Conservation (phyloP, 1,140 invertebrate species). For the Drosophila mayri region DNA sequence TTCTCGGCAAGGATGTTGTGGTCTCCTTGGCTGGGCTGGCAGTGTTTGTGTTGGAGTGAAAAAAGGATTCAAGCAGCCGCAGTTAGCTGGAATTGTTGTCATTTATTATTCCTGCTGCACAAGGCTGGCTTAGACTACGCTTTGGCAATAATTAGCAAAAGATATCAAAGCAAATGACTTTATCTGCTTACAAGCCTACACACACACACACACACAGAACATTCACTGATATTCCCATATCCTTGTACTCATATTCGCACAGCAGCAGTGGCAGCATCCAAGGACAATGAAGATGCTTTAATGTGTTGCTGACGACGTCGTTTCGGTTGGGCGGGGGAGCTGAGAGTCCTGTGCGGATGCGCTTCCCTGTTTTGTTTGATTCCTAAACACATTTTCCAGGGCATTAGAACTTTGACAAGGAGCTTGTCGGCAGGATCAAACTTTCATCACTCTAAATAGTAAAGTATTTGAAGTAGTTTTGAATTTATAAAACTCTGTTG, state of each 20-base stretch:
- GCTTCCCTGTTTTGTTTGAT: slow-evolving; percentile 29
- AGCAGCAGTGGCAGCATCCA: slow-evolving; percentile 26
- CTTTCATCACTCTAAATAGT: neutral
- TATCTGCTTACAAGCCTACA: slow-evolving; percentile 71
- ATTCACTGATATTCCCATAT: slow-evolving; percentile 25
- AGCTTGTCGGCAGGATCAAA: slow-evolving; percentile 21
- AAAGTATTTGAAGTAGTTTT: neutral
- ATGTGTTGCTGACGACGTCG: slow-evolving; percentile 59
- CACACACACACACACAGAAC: slow-evolving; percentile 16
- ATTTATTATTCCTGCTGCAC: slow-evolving; percentile 70
- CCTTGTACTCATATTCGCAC: slow-evolving; percentile 19
- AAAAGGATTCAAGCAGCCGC: slow-evolving; percentile 77
- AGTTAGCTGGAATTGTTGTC: slow-evolving; percentile 80
- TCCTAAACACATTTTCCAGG: slow-evolving; percentile 33
- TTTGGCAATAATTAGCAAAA: slow-evolving; percentile 81
- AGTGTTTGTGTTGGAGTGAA: slow-evolving; percentile 44
- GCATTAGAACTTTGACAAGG: slow-evolving; percentile 22
- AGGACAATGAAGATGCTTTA: slow-evolving; percentile 75
- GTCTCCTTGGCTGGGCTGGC: slow-evolving; percentile 27
- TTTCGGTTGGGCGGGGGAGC: slow-evolving; percentile 7
- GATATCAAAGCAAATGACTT: slow-evolving; percentile 83
- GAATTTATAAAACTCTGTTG: neutral
- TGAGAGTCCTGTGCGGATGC: slow-evolving; percentile 38
- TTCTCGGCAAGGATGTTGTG: slow-evolving; percentile 48
- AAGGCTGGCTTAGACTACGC: slow-evolving; percentile 69